Evolutionary conservation across 2,113 vertebrate genomes (phyloP).

Genomic region (Athene cunicularia): DNA sequence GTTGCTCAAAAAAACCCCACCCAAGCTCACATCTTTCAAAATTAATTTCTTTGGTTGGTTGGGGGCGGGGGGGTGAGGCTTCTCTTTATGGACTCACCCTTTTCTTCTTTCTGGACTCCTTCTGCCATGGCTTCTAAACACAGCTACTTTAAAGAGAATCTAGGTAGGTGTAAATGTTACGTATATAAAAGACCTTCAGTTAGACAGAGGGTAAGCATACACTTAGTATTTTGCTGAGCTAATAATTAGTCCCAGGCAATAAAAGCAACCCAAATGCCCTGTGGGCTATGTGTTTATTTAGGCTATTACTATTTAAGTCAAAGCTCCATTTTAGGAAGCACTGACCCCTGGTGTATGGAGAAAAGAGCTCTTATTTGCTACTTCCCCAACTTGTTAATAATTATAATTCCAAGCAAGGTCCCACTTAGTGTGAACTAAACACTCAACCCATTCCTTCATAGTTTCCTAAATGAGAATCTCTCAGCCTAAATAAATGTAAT

Average conservation of each 20-base stretch:
- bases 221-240: background rate
- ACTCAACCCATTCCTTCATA: background rate
- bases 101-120: background rate
- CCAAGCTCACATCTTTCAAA: background rate
- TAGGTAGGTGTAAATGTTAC: background rate
- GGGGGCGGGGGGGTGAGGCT: no score
- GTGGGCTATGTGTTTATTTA: background rate
- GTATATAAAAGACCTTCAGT: background rate
- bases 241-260: background rate
- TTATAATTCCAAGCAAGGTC: conserved; percentile 31
- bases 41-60: background rate
- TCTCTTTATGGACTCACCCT: background rate
- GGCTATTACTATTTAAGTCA: background rate
- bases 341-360: background rate
- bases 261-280: background rate
- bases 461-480: conserved; percentile 33
- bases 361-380: background rate
- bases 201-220: background rate
- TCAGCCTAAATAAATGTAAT: conserved; percentile 36
- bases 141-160: background rate
- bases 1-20: background rate
- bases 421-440: conserved; percentile 13
- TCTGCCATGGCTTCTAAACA: background rate
- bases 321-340: background rate
- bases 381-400: background rate